These are phyloP conservation scores for Phoebastria nigripes DNA, from an alignment of 2,797 vertebrate genomes.

Conservation along the genomic window DNA sequence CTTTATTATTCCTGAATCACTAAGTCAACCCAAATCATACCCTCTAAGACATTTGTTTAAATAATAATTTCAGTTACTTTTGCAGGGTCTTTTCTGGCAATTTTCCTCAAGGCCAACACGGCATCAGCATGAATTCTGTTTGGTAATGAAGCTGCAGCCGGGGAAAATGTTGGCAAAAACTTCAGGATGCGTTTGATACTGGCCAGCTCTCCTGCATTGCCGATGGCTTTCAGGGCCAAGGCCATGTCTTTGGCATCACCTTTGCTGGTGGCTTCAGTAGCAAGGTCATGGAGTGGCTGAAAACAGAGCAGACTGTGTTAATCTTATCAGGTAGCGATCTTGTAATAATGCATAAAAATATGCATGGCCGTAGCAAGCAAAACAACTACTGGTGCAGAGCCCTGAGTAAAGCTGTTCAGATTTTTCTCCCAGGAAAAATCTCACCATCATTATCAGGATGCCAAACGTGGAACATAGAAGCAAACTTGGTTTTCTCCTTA, in stretches of 20 bases:
- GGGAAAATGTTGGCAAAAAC: constrained; percentile 81
- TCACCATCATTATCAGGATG: background rate
- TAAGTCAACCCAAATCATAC: background rate
- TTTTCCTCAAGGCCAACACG: constrained; percentile 82
- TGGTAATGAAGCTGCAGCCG: constrained; percentile 69
- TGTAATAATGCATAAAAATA: background rate
- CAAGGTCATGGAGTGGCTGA: constrained; percentile 83
- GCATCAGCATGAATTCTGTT: constrained; percentile 77
- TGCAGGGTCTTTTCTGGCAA: constrained; percentile 75
- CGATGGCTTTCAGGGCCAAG: constrained; percentile 81
- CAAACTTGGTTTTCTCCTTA: background rate
- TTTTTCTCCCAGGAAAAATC: background rate
- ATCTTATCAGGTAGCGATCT: background rate
- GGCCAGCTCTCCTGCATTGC: constrained; percentile 83
- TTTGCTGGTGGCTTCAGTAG: constrained; percentile 67
- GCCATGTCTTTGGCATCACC: constrained; percentile 71
- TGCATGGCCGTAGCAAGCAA: background rate
- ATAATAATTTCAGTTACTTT: constrained; percentile 76
- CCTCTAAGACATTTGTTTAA: background rate
- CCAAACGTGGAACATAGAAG: accelerated
- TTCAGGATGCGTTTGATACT: constrained; percentile 85
- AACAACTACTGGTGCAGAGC: background rate
- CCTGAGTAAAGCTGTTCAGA: background rate
- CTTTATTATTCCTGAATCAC: background rate
- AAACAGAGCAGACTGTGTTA: background rate